phyloP scores from a whole-genome alignment of 2,888 invertebrate genomes.

The Parthenolecanium corni region DNA sequence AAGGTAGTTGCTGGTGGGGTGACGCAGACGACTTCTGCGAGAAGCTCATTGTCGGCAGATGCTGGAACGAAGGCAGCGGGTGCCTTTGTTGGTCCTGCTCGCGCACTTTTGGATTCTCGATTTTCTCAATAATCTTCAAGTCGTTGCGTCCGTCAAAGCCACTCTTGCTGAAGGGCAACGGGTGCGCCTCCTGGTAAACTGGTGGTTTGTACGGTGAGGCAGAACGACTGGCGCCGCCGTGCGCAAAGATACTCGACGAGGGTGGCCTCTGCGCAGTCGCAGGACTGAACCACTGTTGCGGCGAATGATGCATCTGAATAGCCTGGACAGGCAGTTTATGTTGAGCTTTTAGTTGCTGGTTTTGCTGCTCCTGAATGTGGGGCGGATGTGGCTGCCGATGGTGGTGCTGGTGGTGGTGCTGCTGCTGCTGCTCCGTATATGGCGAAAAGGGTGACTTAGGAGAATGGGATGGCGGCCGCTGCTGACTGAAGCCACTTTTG shows the following conservation, averaged over 20 bases:
- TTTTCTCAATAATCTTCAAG: slow-evolving; percentile 4
- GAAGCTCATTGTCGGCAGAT: not conserved
- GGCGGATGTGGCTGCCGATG: not conserved
- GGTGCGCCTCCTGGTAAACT: not conserved
- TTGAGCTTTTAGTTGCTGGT: slow-evolving; percentile 31
- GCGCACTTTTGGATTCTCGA: not conserved
- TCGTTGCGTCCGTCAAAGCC: slow-evolving; percentile 3
- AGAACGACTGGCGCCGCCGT: not conserved
- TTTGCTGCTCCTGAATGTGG: not conserved
- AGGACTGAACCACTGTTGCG: slow-evolving; percentile 12
- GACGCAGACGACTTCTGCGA: not conserved
- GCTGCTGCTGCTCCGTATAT: slow-evolving; percentile 2
- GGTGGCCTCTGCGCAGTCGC: slow-evolving; percentile 8
- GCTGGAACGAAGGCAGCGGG: slow-evolving; percentile 11
- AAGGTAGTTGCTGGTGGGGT: too few species aligned
- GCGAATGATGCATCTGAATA: slow-evolving; percentile 3
- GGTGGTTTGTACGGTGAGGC: not conserved
- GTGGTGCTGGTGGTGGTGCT: not conserved
- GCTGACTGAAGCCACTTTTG: not conserved
- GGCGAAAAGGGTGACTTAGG: not conserved
- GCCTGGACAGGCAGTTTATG: slow-evolving; percentile 32
- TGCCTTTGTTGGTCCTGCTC: not conserved
- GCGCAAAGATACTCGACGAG: not conserved
- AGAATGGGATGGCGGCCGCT: not conserved
- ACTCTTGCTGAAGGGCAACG: not conserved